Evolutionary conservation across 2,888 invertebrate genomes (phyloP), one percentile per base, ranked within the genome.

Genomic region (Cephus runcator): DNA sequence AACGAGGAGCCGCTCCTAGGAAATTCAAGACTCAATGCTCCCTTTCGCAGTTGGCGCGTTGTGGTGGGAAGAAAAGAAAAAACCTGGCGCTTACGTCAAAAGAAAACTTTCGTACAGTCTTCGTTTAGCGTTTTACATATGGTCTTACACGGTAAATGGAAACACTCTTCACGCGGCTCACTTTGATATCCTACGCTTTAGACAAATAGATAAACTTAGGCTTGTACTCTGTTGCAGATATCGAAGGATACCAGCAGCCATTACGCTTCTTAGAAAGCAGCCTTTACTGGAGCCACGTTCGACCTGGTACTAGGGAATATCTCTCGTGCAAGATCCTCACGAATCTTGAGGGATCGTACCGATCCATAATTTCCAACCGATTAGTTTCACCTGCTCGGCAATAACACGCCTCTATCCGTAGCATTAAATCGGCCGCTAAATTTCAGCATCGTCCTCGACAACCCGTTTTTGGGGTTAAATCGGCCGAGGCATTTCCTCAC

Each of bases 21-120:
- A 71, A 71, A 81, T 82, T 75, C 81, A 80, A 56, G 40, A 56
- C 40, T 56, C 23, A 56, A 56, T 56, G 40, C 23, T 56, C 40
- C 1, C 40, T 56, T 56, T 23, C 15, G 40, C 40, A 23, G 40
- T 40, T 40, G 15, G 40, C 1, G 2, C 9, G 23, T 4, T 40
- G 4, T 15, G 40, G 15, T 15, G 9, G 35, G 12, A 12, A 11
- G 11, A 35, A 11, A 12, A 34, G n/a, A 40, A 40, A 56, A 56
- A 56, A 56, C 40, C 0, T 56, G 6, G 40, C 23, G 40, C 40
- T 23, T 56, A 56, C 40, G 40, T 56, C 40, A 56, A 56, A 56
- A 56, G 40, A 23, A 56, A 56, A 56, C 40, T 56, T 56, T 23
- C 23, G 40, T 56, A 56, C 40, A 23, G 23, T 9, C 40, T 56